Evolutionary conservation across 2,888 invertebrate genomes (phyloP).

Genomic region (Drosophila robusta): DNA sequence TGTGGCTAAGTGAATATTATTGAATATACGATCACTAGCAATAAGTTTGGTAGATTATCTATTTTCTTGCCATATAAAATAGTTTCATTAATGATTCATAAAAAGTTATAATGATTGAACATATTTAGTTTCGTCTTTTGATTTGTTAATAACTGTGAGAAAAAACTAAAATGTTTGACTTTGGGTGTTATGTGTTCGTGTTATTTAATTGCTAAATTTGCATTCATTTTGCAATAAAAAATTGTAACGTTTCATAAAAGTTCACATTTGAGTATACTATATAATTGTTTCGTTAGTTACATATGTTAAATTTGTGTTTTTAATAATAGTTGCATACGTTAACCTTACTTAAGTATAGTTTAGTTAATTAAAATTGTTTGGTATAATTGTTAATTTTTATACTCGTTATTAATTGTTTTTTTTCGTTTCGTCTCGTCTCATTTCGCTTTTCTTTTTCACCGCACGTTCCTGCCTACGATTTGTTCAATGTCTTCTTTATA

Average conservation of each 20-base stretch:
- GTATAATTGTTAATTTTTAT: constrained; percentile 69
- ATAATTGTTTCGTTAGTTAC: constrained; percentile 68
- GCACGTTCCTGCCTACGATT: constrained; percentile 85
- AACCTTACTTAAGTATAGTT: constrained; percentile 67
- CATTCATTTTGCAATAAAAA: constrained; percentile 63
- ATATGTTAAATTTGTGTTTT: constrained; percentile 50
- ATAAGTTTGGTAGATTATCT: constrained; percentile 63
- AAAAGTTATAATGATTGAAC: constrained; percentile 17
- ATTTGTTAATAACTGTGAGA: constrained; percentile 12
- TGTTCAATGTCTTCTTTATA: constrained; percentile 81
- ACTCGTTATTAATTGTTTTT: constrained; percentile 66
- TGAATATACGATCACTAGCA: constrained; percentile 69
- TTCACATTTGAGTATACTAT: constrained; percentile 73
- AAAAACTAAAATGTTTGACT: constrained; percentile 26
- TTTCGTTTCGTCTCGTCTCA: constrained; percentile 37
- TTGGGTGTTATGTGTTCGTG: constrained; percentile 11
- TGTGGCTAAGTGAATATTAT: constrained; percentile 48
- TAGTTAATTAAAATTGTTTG: constrained; percentile 74
- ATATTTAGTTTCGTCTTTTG: constrained; percentile 6
- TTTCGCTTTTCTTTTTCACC: constrained; percentile 77
- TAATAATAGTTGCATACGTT: constrained; percentile 72
- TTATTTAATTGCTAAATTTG: constrained; percentile 50
- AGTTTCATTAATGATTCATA: constrained; percentile 17
- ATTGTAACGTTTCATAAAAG: constrained; percentile 69
- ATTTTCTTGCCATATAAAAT: constrained; percentile 42